A percentile compares a stretch with the other conserved stretches of the same genome.
Evolutionary conservation across 2,888 invertebrate genomes (phyloP).

Genomic region (Parnassius mnemosyne): DNA sequence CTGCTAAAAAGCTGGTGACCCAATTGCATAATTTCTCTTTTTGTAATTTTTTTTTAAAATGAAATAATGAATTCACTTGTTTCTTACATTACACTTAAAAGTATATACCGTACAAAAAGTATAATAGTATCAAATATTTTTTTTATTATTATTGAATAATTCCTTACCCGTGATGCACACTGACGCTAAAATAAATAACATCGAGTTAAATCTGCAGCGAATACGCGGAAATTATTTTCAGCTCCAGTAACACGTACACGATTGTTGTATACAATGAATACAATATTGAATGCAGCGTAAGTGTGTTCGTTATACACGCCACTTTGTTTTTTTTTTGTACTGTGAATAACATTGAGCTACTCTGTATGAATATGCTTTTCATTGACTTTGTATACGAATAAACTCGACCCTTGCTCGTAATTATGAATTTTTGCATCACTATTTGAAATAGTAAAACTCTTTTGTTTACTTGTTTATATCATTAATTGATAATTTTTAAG

Average conservation of each 20-base stretch:
- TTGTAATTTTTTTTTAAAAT: no score
- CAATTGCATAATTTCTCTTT: no score
- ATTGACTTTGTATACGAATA: conserved; percentile 25
- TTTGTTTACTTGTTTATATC: conserved; percentile 4
- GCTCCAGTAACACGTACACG: conserved; percentile 26
- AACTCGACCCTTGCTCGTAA: conserved; percentile 21
- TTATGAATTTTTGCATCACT: conserved; percentile 24
- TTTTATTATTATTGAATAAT: conserved; percentile 20
- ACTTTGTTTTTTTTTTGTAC: conserved; percentile 30
- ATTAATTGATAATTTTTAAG: not conserved
- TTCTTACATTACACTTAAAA: no score
- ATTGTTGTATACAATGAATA: conserved; percentile 25
- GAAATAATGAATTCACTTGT: no score
- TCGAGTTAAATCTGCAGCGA: conserved; percentile 20
- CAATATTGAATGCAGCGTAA: conserved; percentile 46
- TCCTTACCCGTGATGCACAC: conserved; percentile 9
- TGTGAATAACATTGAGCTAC: conserved; percentile 23
- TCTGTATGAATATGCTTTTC: conserved; percentile 23
- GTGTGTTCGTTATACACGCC: conserved; percentile 51
- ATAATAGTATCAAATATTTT: no score
- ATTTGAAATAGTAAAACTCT: conserved; percentile 12
- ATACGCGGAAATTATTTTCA: conserved; percentile 23
- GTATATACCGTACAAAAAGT: no score
- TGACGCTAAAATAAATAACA: conserved; percentile 17
- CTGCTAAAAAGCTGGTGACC: no score